Percentiles rank a stretch among this genome's conserved stretches.
phyloP scores from a whole-genome alignment of 2,797 vertebrate species.

The Pelochelys cantorii region DNA sequence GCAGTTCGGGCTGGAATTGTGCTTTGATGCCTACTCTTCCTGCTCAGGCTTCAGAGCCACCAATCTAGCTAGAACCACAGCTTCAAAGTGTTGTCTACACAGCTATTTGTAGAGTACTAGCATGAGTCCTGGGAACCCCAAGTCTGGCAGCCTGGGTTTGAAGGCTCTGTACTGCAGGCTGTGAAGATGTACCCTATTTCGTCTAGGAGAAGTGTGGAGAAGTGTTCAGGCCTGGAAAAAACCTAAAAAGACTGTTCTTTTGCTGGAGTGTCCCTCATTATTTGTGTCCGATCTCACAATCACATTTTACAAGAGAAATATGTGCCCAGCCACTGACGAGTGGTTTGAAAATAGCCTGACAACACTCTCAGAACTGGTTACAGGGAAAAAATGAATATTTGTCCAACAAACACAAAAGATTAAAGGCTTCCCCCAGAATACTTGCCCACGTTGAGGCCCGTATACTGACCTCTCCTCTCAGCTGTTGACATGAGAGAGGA shows the following conservation, averaged over 20 bases:
- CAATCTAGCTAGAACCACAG: background rate
- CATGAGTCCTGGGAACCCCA: background rate
- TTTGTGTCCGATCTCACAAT: slow-evolving; percentile 24
- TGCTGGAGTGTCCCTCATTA: background rate
- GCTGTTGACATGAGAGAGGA: slow-evolving; percentile 23
- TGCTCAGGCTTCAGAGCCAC: background rate
- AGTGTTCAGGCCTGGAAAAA: background rate
- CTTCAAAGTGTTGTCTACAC: background rate
- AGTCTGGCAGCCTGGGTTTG: background rate
- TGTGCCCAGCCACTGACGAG: slow-evolving; percentile 29
- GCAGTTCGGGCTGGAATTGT: background rate
- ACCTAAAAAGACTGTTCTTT: background rate
- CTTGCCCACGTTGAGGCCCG: slow-evolving; percentile 8
- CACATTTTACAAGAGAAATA: background rate
- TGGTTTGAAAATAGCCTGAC: slow-evolving; percentile 58
- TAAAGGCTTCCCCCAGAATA: slow-evolving; percentile 5
- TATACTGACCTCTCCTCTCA: slow-evolving; percentile 21
- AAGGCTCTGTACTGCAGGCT: background rate
- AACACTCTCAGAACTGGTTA: background rate
- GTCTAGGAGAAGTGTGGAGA: background rate
- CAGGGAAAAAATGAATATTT: slow-evolving; percentile 54
- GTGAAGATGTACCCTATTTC: background rate
- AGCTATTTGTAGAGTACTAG: background rate
- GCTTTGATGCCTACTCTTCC: background rate
- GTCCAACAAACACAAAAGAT: slow-evolving; percentile 8